phyloP scores from a whole-genome alignment of 2,113 vertebrate species.

The Deroptyus accipitrinus region DNA sequence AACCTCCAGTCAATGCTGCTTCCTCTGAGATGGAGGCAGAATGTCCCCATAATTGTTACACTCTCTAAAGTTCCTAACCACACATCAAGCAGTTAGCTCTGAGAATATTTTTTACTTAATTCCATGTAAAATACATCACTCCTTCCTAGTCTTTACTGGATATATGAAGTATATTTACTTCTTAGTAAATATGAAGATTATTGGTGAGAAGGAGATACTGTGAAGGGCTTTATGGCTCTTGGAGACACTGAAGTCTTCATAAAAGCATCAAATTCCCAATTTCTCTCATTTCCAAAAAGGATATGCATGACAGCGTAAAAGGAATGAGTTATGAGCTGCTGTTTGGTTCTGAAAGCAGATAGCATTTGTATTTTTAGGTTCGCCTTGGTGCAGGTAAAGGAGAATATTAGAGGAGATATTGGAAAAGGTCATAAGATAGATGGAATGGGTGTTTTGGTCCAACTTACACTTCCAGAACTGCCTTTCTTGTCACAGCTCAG shows the following conservation, averaged over 20 bases:
- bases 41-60: background rate
- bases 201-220: background rate
- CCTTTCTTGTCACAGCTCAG: background rate
- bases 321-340: conserved; percentile 13
- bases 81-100: background rate
- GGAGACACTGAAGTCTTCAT: background rate
- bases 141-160: background rate
- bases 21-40: background rate
- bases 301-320: background rate
- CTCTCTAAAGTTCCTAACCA: background rate
- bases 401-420: background rate
- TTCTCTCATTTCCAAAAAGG: background rate
- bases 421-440: background rate
- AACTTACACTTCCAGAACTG: background rate
- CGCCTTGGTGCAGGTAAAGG: background rate
- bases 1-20: background rate
- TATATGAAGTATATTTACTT: background rate
- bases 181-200: background rate
- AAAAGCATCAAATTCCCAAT: background rate
- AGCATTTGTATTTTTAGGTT: conserved; percentile 7
- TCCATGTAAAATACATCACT: background rate
- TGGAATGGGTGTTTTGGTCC: background rate
- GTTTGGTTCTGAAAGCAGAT: background rate
- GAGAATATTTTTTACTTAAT: background rate
- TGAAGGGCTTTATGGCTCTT: background rate